Percentiles rank a stretch among this genome's conserved stretches.
Conservation (phyloP, 2,888 invertebrate species). For the Spatulosminthurus flaviceps region DNA sequence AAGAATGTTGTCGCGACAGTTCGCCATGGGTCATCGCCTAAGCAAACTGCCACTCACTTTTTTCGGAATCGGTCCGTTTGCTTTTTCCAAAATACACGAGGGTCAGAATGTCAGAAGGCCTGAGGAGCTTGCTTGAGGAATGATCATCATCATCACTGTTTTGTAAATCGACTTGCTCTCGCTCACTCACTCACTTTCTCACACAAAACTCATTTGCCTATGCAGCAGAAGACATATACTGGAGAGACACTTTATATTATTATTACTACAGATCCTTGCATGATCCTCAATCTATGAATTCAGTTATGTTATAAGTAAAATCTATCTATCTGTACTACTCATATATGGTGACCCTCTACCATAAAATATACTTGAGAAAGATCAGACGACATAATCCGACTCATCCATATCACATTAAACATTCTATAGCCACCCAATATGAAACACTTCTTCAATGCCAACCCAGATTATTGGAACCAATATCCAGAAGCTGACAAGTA, state of each 20-base stretch:
- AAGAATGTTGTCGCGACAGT: slow-evolving; percentile 64
- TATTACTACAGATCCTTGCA: too few relatives aligned
- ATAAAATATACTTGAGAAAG: slow-evolving; percentile 32
- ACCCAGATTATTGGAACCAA: slow-evolving; percentile 7
- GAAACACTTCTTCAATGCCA: slow-evolving; percentile 38
- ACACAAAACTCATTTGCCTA: slow-evolving; percentile 8
- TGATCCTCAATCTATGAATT: too few relatives aligned
- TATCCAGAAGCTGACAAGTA: slow-evolving; percentile 29
- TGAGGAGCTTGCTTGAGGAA: slow-evolving; percentile 16
- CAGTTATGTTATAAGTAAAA: background rate
- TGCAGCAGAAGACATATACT: background rate
- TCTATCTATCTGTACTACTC: background rate
- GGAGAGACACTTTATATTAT: too few relatives aligned
- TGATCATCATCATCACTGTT: slow-evolving; percentile 3
- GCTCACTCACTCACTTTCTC: slow-evolving; percentile 18
- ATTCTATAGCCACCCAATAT: slow-evolving; percentile 39
- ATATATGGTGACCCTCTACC: slow-evolving; percentile 7
- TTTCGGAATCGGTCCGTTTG: slow-evolving; percentile 49
- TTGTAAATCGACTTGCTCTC: background rate
- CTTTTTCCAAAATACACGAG: slow-evolving; percentile 48
- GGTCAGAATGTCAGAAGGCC: slow-evolving; percentile 39
- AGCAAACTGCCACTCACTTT: slow-evolving; percentile 62
- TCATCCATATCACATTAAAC: slow-evolving; percentile 40
- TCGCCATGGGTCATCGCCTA: slow-evolving; percentile 64
- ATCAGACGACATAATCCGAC: slow-evolving; percentile 39